Percentiles rank a stretch among this genome's conserved stretches.
Evolutionary conservation across 2,888 invertebrate genomes (phyloP).

Genomic region (Cordilura impudica): DNA sequence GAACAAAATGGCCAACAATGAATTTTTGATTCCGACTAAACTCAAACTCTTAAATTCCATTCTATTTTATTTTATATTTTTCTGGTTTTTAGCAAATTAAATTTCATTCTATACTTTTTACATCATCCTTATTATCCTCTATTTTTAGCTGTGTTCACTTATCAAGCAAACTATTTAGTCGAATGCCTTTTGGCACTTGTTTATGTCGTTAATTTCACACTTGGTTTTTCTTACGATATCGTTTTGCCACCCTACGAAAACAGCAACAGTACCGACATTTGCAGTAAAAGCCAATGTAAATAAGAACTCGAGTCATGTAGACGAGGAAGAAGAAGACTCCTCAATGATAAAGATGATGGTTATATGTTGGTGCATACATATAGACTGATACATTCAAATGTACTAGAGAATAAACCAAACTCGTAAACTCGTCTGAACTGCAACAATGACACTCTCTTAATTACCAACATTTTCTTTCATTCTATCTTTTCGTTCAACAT

Average conservation of each 20-base stretch:
- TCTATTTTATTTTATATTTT: too few species aligned
- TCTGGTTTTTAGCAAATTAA: too few species aligned
- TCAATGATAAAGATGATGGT: conserved; percentile 5
- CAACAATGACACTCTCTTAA: conserved; percentile 57
- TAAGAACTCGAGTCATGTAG: too few species aligned
- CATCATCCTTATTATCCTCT: not conserved
- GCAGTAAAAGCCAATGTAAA: conserved; percentile 2
- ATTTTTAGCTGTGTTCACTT: not conserved
- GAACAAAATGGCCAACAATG: too few species aligned
- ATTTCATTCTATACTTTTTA: not conserved
- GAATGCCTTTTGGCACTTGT: conserved; percentile 60
- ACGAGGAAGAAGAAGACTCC: conserved; percentile 32
- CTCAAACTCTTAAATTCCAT: too few species aligned
- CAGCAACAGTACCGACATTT: conserved; percentile 30
- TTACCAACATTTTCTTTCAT: conserved; percentile 54
- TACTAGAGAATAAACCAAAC: conserved; percentile 21
- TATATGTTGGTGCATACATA: conserved; percentile 9
- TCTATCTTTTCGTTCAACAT: conserved; percentile 31
- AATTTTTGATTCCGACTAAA: too few species aligned
- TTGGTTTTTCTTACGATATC: conserved; percentile 45
- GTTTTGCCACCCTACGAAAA: conserved; percentile 18
- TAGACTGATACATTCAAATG: not conserved
- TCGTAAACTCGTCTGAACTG: conserved; percentile 46
- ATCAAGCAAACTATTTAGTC: conserved; percentile 43
- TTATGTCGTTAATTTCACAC: conserved; percentile 62